Evolutionary conservation across 2,113 vertebrate genomes (phyloP).

Genomic region (Pycnonotus jocosus): DNA sequence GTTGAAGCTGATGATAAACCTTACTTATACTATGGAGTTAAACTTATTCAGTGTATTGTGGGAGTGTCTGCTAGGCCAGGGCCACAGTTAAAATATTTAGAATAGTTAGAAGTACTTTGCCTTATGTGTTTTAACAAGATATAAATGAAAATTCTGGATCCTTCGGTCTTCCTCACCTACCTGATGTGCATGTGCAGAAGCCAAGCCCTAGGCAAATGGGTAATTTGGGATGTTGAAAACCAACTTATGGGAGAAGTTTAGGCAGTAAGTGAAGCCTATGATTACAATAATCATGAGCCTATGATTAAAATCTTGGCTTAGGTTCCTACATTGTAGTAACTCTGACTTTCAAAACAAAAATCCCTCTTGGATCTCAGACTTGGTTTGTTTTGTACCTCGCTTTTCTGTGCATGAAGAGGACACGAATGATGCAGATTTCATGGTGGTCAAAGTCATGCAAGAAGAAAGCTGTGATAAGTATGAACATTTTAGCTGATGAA

Average conservation of each 20-base stretch:
- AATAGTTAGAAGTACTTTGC: background rate
- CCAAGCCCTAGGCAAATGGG: background rate
- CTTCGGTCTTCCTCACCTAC: background rate
- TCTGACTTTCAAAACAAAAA: background rate
- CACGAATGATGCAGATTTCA: background rate
- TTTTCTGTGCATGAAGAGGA: background rate
- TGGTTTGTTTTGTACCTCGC: background rate
- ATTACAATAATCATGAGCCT: background rate
- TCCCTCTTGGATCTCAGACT: background rate
- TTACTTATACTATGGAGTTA: background rate
- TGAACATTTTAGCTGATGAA: background rate
- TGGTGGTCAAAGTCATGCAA: background rate
- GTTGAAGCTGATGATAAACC: background rate
- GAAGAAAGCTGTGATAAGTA: background rate
- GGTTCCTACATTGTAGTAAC: background rate
- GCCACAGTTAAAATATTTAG: background rate
- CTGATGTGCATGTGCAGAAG: background rate
- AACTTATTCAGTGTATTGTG: background rate
- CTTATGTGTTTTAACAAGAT: background rate
- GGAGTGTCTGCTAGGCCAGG: background rate
- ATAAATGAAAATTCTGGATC: background rate
- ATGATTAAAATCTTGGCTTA: background rate
- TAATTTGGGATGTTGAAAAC: background rate
- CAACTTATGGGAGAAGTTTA: background rate
- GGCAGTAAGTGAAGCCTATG: background rate